A percentile compares a stretch with the other conserved stretches of the same genome.
Evolutionary conservation across 2,888 invertebrate species (phyloP).

Genomic region (Lasioglossum zephyrum): DNA sequence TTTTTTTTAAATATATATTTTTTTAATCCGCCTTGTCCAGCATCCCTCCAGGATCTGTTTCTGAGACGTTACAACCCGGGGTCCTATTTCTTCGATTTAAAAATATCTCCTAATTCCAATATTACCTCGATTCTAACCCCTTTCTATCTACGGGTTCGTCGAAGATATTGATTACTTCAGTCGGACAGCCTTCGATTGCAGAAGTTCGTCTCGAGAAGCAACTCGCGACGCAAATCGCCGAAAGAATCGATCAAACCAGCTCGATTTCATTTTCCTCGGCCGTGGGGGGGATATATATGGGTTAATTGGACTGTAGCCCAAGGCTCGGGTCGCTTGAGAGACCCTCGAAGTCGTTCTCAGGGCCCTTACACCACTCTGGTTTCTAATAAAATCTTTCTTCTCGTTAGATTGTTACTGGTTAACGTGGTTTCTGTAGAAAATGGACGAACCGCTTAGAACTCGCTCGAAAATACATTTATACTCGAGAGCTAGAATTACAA

Average conservation of each 20-base stretch:
- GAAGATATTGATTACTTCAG: not conserved
- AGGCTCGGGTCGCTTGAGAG: conserved; percentile 36
- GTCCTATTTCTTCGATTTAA: too few relatives aligned
- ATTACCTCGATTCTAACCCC: too few relatives aligned
- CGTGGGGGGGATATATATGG: conserved; percentile 44
- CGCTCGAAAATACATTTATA: not conserved
- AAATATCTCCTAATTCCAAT: too few relatives aligned
- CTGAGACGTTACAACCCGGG: too few relatives aligned
- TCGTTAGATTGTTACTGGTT: conserved; percentile 24
- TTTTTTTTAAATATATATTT: too few relatives aligned
- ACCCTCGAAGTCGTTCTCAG: conserved; percentile 40
- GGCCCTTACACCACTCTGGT: conserved; percentile 38
- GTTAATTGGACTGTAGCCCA: conserved; percentile 55
- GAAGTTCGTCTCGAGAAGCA: not conserved
- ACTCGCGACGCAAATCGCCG: conserved; percentile 27
- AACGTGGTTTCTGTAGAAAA: not conserved
- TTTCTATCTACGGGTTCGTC: not conserved
- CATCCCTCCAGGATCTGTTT: too few relatives aligned
- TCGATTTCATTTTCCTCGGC: conserved; percentile 32
- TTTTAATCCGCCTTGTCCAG: too few relatives aligned
- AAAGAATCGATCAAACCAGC: conserved; percentile 38
- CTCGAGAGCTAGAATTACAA: not conserved
- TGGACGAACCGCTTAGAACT: not conserved
- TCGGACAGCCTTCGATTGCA: not conserved
- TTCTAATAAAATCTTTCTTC: conserved; percentile 33